phyloP scores from a whole-genome alignment of 2,113 vertebrate species.

The Tonatia bakeri region DNA sequence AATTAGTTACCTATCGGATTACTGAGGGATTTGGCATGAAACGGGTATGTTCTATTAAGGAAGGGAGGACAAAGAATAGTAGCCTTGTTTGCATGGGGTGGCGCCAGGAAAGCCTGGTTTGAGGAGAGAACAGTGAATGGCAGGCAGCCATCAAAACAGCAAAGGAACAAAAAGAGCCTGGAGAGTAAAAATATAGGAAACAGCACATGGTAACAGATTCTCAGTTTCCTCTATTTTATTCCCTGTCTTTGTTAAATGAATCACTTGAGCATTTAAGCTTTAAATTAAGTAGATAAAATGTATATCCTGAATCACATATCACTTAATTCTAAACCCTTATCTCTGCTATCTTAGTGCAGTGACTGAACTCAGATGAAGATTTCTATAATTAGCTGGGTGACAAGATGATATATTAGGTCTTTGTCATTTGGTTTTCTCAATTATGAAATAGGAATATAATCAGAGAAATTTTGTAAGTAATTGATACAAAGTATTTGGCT shows the following conservation, averaged over 20 bases:
- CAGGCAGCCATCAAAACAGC: not conserved
- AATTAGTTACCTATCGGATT: not conserved
- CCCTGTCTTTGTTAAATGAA: not conserved
- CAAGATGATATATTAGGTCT: not conserved
- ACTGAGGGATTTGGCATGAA: not conserved
- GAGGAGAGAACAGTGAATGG: too few species aligned
- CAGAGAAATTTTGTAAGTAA: not conserved
- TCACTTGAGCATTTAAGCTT: not conserved
- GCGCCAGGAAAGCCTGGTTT: not conserved
- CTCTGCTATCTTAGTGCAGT: not conserved
- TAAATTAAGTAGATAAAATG: not conserved
- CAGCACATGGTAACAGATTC: not conserved
- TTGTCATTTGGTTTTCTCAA: not conserved
- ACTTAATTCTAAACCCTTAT: not conserved
- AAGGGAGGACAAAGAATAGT: not conserved
- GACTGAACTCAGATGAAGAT: not conserved
- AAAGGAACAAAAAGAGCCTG: not conserved
- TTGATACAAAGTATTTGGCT: slow-evolving; percentile 7
- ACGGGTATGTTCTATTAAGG: not conserved
- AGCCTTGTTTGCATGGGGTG: not conserved
- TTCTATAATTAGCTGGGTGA: slow-evolving; percentile 33
- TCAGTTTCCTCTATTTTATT: not conserved
- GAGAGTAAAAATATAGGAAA: not conserved
- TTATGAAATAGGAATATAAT: slow-evolving; percentile 27
- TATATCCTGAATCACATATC: not conserved